Percentiles rank a stretch among this genome's conserved stretches.
Evolutionary conservation across 2,113 vertebrate genomes (phyloP).

Genomic region (Galeopterus variegatus): DNA sequence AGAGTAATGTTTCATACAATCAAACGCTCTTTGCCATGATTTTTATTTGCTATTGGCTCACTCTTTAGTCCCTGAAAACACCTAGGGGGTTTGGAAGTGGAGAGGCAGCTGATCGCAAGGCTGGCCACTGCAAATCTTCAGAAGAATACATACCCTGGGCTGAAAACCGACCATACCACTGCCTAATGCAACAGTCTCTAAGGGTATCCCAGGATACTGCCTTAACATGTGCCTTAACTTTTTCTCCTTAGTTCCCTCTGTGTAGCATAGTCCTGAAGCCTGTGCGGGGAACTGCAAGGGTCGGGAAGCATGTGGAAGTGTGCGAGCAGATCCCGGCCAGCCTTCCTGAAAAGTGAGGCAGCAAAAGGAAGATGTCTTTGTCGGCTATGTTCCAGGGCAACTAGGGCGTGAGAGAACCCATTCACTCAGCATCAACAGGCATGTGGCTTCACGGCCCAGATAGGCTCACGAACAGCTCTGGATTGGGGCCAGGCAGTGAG

Average conservation of each 20-base stretch:
- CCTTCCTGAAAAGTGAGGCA: fast-evolving
- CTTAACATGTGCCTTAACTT: fast-evolving
- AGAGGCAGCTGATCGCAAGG: not conserved
- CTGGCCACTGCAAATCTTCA: not conserved
- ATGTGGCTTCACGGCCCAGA: not conserved
- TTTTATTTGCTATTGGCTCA: not conserved
- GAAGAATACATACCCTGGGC: not conserved
- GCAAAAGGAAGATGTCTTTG: not conserved
- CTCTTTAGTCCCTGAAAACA: not conserved
- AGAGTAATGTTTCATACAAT: not conserved
- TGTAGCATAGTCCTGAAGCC: not conserved
- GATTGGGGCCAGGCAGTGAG: not conserved
- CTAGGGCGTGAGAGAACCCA: fast-evolving
- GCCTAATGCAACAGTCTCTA: not conserved
- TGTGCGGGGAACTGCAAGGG: too few species aligned
- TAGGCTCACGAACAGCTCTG: not conserved
- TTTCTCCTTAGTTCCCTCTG: not conserved
- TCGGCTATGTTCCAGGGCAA: not conserved
- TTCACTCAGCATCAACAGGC: fast-evolving
- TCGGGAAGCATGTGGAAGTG: not conserved
- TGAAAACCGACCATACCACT: fast-evolving
- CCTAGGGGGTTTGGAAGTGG: not conserved
- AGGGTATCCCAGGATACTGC: not conserved
- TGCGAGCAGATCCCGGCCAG: not conserved
- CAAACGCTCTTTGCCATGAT: not conserved